These are phyloP conservation scores for Willisornis vidua DNA, from an alignment of 2,113 vertebrate genomes.

Conservation along the genomic window DNA sequence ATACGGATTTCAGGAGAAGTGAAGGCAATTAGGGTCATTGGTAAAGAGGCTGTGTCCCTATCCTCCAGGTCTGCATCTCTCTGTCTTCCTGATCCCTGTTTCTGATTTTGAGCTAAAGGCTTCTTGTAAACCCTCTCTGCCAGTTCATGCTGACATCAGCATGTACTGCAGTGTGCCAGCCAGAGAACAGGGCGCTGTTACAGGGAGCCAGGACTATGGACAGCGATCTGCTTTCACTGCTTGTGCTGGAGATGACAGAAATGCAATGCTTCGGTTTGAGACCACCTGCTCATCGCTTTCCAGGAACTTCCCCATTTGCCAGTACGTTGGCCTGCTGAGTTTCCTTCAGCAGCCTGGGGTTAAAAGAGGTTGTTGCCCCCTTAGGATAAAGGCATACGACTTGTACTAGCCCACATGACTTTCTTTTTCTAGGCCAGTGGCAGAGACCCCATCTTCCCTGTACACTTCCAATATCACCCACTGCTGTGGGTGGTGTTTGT, in stretches of 20 bases:
- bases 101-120: neutral
- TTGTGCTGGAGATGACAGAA: neutral
- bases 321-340: neutral
- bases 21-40: neutral
- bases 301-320: neutral
- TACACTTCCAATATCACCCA: neutral
- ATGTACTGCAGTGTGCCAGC: neutral
- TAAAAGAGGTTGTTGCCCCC: neutral
- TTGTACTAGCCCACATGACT: neutral
- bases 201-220: neutral
- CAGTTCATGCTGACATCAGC: neutral
- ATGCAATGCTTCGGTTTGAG: rapidly evolving
- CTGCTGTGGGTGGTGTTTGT: neutral
- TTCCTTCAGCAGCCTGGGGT: neutral
- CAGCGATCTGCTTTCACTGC: neutral
- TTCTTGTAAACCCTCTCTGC: neutral
- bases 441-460: neutral
- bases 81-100: neutral
- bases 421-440: neutral
- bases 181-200: neutral
- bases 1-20: neutral
- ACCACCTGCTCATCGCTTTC: neutral
- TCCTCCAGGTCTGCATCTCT: neutral
- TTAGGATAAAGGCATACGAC: neutral
- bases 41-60: neutral